Base-by-base conservation (phyloP, 2,797 vertebrate species). In the Xiphophorus birchmanni region DNA sequence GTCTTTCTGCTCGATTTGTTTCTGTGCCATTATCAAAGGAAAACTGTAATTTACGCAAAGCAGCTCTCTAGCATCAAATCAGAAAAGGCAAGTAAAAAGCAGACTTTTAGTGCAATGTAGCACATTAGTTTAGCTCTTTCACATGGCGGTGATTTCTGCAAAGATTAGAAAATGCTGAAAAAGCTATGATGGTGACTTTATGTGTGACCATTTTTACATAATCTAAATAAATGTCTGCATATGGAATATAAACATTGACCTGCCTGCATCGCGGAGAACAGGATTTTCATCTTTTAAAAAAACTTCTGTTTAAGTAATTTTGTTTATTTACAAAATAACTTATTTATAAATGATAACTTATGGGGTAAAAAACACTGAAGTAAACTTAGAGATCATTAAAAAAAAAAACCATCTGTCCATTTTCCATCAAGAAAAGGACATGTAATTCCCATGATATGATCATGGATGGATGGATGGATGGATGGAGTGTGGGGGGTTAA, bases 1-100 rank as follows among this genome's bases (percentile, higher is more conserved):
- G 13, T 47, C 81, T 82, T 76, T 89, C 80, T 0, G 69, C 58
- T 84, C 17, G 3, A 15, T 74, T 76, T 86, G 12, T 88, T 48
- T 90, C 58, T 29, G 42, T 13, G 6, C 21, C 21, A 52, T 23
- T 11, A 13, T 58, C 12, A 13, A 58, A 29, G n/a, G 54, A n/a
- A 58, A 58, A 1, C 0, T 2, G 15, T 26, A 5, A 44, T 42
- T 23, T 44, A 71, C 5, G 1, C 2, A 72, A 45, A 15, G 12
- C 69, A 45, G 15, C 40, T 13, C 40, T 13, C 11, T n/a, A 18
- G 1, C 42, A 44, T 32, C 8, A n/a, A 13, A 26, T 44, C 23
- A n/a, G 5, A n/a, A 44, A 29, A 13, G 45, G 21, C 4, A n/a
- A 12, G 40, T 42, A 26, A 1, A 45, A 72, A 72, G 42, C 29